Conservation (phyloP, 2,888 invertebrate species). For the Thymelicus lineola region DNA sequence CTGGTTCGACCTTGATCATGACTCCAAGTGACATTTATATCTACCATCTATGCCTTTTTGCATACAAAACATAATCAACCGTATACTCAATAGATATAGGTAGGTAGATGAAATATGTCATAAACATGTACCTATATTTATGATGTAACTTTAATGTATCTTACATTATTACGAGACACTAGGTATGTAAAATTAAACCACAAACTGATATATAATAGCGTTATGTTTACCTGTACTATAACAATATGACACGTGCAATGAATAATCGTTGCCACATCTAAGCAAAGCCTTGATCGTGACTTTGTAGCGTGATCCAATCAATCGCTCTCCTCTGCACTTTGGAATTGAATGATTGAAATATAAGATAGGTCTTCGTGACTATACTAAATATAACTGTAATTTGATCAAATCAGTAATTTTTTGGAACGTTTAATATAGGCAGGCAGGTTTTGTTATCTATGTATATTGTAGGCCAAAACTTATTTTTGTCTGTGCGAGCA, state of each 20-base stretch:
- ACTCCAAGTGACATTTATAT: neutral
- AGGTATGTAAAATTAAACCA: neutral
- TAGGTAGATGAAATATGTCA: too few relatives aligned
- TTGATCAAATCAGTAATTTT: too few relatives aligned
- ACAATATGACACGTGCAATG: neutral
- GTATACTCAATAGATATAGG: too few relatives aligned
- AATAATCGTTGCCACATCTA: constrained; percentile 39
- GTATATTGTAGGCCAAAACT: too few relatives aligned
- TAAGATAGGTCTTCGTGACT: too few relatives aligned
- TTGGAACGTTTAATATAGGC: too few relatives aligned
- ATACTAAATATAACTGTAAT: too few relatives aligned
- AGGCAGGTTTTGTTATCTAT: too few relatives aligned
- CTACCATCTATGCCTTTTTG: neutral
- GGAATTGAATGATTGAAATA: too few relatives aligned
- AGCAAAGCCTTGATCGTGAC: constrained; percentile 79
- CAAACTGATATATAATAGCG: neutral
- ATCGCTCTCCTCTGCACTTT: neutral
- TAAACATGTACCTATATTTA: neutral
- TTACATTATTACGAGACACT: neutral
- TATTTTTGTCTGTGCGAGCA: too few relatives aligned
- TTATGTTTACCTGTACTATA: neutral
- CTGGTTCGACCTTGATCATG: neutral
- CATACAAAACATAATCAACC: neutral
- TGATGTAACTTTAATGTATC: neutral
- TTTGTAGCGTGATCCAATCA: constrained; percentile 34